Percentiles rank a stretch among this genome's conserved stretches.
These are phyloP conservation scores for Lepeophtheirus nordmannii DNA, from an alignment of 2,888 invertebrate species.

Conservation along the genomic window DNA sequence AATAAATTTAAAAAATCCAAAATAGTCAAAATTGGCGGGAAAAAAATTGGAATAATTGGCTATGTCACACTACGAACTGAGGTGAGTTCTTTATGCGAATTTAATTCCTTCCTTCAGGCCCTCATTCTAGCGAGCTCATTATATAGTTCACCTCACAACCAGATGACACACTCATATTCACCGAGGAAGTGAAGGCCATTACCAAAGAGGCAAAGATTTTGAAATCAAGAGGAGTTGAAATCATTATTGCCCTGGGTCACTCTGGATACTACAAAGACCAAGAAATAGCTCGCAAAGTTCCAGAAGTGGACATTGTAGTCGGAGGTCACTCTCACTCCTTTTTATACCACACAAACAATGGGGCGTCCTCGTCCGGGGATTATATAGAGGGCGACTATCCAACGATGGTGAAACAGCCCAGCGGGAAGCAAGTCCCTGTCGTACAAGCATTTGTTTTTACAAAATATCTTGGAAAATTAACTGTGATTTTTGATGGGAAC, in stretches of 20 bases:
- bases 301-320: slow-evolving; percentile 59
- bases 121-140: too few species aligned
- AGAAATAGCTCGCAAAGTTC: slow-evolving; percentile 47
- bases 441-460: slow-evolving; percentile 37
- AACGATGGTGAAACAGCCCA: slow-evolving; percentile 44
- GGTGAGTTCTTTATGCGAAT: slow-evolving; percentile 36
- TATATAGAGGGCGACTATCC: slow-evolving; percentile 49
- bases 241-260: slow-evolving; percentile 68
- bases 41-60: slow-evolving; percentile 61
- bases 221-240: slow-evolving; percentile 46
- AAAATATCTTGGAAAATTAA: slow-evolving; percentile 58
- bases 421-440: slow-evolving; percentile 42
- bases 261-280: slow-evolving; percentile 48
- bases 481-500: slow-evolving; percentile 49
- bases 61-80: slow-evolving; percentile 51
- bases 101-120: too few species aligned
- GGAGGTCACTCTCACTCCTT: slow-evolving; percentile 69
- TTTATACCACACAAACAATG: slow-evolving; percentile 46
- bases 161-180: slow-evolving; percentile 49
- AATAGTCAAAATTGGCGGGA: slow-evolving; percentile 42
- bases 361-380: neutral
- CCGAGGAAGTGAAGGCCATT: slow-evolving; percentile 51
- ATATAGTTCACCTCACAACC: slow-evolving; percentile 27
- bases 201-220: slow-evolving; percentile 47
- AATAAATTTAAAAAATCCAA: slow-evolving; percentile 35